Evolutionary conservation across 2,888 invertebrate species (phyloP).

Genomic region (Tetramorium bicarinatum): DNA sequence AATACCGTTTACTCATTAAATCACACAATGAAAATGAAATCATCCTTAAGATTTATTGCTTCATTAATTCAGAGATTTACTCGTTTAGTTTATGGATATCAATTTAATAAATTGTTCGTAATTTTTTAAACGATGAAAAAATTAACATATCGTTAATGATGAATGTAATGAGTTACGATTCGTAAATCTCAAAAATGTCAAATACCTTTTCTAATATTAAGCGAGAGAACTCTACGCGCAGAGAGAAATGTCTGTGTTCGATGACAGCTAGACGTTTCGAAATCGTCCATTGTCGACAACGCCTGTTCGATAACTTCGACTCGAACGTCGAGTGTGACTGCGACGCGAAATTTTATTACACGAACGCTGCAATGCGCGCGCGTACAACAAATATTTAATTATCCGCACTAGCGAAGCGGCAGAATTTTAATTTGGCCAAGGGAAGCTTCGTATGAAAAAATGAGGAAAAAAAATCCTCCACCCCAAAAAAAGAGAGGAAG

Average conservation of each 20-base stretch:
- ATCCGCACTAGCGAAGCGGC: slow-evolving; percentile 53
- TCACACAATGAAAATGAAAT: not conserved
- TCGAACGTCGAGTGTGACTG: slow-evolving; percentile 13
- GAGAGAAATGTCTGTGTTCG: not conserved
- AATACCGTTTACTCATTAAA: slow-evolving; percentile 5
- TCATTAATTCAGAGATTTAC: not conserved
- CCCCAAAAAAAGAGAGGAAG: not conserved
- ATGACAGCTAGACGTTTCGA: slow-evolving; percentile 1
- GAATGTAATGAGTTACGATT: not conserved
- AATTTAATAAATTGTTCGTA: not conserved
- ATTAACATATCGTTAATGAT: not conserved
- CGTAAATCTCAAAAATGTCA: not conserved
- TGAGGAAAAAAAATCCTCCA: not conserved
- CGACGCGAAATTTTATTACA: slow-evolving; percentile 36
- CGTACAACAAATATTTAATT: slow-evolving; percentile 54
- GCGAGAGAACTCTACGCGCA: not conserved
- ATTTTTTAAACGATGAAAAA: not conserved
- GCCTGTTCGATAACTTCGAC: slow-evolving; percentile 4
- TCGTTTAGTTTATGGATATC: not conserved
- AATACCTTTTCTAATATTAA: not conserved
- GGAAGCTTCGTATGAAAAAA: slow-evolving; percentile 10
- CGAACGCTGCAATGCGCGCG: not conserved
- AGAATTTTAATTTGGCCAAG: slow-evolving; percentile 52
- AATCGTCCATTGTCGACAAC: not conserved
- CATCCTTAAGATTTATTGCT: not conserved